phyloP scores from a whole-genome alignment of 2,888 invertebrate genomes.

The Operophtera brumata region DNA sequence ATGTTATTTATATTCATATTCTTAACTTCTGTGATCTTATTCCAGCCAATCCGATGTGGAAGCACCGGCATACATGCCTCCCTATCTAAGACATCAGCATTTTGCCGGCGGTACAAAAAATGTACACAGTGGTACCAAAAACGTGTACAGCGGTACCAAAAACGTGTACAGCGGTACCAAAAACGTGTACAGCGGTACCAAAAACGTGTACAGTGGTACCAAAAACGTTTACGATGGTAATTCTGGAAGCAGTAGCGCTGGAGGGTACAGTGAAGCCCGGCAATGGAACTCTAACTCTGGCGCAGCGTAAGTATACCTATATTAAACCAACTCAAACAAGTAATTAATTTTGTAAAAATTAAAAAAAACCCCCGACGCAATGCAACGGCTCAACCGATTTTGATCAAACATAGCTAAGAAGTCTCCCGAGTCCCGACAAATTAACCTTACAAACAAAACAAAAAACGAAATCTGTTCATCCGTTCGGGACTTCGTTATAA shows the following conservation, averaged over 20 bases:
- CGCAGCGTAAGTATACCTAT: slow-evolving; percentile 47
- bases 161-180: slow-evolving; percentile 37
- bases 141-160: slow-evolving; percentile 39
- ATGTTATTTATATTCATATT: neutral
- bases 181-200: slow-evolving; percentile 24
- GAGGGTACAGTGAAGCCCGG: slow-evolving; percentile 49
- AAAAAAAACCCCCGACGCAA: too few species aligned
- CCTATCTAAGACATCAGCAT: slow-evolving; percentile 50
- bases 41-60: slow-evolving; percentile 69
- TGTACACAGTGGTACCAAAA: slow-evolving; percentile 32
- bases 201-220: slow-evolving; percentile 30
- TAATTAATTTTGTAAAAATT: too few species aligned
- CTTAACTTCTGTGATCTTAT: slow-evolving; percentile 6
- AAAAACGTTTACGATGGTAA: slow-evolving; percentile 39
- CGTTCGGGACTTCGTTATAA: too few species aligned
- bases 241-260: slow-evolving; percentile 34
- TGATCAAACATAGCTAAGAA: too few species aligned
- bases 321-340: neutral
- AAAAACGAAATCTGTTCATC: too few species aligned
- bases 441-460: too few species aligned
- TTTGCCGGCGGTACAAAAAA: slow-evolving; percentile 31
- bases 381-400: too few species aligned
- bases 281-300: slow-evolving; percentile 57
- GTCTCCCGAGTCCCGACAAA: too few species aligned
- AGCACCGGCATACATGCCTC: slow-evolving; percentile 62